phyloP scores from a whole-genome alignment of 2,888 invertebrate genomes.

The Caenorhabditis angaria region DNA sequence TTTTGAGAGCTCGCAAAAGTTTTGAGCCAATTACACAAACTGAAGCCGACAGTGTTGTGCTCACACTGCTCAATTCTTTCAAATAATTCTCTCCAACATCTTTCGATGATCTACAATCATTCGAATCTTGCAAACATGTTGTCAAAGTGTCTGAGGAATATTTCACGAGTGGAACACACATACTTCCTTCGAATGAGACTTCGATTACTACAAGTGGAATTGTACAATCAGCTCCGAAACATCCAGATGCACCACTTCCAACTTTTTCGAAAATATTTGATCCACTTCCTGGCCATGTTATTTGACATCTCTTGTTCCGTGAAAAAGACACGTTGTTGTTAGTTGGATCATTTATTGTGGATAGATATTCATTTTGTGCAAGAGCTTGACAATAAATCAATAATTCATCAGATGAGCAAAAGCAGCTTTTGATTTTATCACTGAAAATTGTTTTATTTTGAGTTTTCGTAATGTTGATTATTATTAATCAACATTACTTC shows the following conservation, averaged over 20 bases:
- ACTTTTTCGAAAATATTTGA: constrained; percentile 11
- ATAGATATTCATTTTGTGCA: constrained; percentile 11
- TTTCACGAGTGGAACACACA: constrained; percentile 10
- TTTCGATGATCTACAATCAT: no score
- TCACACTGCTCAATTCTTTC: no score
- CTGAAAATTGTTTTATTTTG: constrained; percentile 10
- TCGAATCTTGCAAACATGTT: no score
- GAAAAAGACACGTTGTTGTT: no score
- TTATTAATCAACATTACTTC: no score
- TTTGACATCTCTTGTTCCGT: not conserved
- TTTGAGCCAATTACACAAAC: no score
- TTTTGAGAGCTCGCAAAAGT: no score
- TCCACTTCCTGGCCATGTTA: constrained; percentile 2
- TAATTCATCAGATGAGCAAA: constrained; percentile 20
- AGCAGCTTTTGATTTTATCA: constrained; percentile 16
- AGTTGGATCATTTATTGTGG: no score
- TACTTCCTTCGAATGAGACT: not conserved
- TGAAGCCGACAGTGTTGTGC: no score
- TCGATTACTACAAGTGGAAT: constrained; percentile 13
- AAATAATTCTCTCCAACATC: no score
- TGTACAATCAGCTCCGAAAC: constrained; percentile 23
- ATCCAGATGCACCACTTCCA: constrained; percentile 7
- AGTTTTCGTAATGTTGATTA: no score
- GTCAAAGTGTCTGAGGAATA: constrained; percentile 5
- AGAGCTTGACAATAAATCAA: constrained; percentile 35